Percentiles rank a stretch among this genome's conserved stretches.
These are phyloP conservation scores for Zapornia atra DNA, from an alignment of 2,113 vertebrate species.

Conservation along the genomic window DNA sequence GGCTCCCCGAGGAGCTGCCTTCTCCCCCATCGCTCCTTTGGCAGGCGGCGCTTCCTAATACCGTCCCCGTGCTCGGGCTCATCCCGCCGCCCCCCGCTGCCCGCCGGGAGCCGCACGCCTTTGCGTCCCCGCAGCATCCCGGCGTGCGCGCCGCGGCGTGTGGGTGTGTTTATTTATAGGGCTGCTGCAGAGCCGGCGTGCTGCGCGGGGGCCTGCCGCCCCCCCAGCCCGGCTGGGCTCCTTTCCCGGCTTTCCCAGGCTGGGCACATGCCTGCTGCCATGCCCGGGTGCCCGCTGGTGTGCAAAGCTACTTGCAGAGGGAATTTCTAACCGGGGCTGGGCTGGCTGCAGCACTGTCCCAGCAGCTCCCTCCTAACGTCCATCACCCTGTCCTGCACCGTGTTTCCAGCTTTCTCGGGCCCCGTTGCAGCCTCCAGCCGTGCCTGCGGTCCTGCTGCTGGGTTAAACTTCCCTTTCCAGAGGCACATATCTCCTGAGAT, in stretches of 20 bases:
- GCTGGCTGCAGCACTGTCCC: background rate
- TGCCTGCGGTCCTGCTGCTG: background rate
- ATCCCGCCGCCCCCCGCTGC: background rate
- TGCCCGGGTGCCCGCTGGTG: fast-evolving
- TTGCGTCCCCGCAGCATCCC: background rate
- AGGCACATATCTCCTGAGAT: fast-evolving
- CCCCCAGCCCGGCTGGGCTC: background rate
- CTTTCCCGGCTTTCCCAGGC: background rate
- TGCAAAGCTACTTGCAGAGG: background rate
- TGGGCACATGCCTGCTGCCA: fast-evolving
- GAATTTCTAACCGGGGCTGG: background rate
- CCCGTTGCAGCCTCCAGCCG: background rate
- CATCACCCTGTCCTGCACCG: fast-evolving
- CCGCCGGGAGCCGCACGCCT: fast-evolving
- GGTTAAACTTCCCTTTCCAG: background rate
- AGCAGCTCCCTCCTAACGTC: background rate
- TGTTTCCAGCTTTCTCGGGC: background rate
- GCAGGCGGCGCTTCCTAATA: background rate
- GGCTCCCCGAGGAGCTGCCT: background rate
- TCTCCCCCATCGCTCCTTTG: background rate
- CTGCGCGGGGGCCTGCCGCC: background rate
- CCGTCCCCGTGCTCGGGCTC: background rate
- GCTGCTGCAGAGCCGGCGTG: background rate
- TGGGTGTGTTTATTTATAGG: slow-evolving; percentile 36
- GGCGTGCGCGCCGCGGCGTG: background rate